These are phyloP conservation scores for Heliangelus exortis DNA, from an alignment of 2,797 vertebrate species.

Conservation along the genomic window DNA sequence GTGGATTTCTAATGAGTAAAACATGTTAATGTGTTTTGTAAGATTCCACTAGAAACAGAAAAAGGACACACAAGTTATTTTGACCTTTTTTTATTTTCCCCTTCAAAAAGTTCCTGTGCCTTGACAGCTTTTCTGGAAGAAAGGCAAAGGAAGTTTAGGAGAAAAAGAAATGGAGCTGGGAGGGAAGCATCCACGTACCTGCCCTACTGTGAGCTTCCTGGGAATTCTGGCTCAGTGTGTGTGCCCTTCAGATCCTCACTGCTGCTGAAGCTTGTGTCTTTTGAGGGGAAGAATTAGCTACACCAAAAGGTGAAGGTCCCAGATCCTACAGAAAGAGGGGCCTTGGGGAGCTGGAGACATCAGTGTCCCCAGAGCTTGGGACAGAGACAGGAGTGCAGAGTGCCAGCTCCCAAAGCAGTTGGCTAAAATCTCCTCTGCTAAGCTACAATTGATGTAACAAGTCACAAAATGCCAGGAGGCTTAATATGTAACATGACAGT, in stretches of 20 bases:
- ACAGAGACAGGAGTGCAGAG: neutral
- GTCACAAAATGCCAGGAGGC: neutral
- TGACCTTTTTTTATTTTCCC: neutral
- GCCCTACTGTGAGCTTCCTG: neutral
- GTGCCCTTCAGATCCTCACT: neutral
- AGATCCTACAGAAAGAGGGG: neutral
- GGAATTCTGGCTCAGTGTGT: neutral
- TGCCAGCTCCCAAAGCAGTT: neutral
- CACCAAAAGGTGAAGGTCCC: neutral
- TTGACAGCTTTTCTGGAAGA: neutral
- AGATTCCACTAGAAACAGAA: slow-evolving; percentile 12
- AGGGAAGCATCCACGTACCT: neutral
- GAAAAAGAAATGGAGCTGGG: neutral
- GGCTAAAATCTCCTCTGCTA: neutral
- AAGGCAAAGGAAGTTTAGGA: neutral
- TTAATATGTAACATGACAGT: neutral
- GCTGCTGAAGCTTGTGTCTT: neutral
- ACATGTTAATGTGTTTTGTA: slow-evolving; percentile 15
- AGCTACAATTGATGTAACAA: neutral
- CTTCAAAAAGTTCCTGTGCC: neutral
- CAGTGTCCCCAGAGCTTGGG: neutral
- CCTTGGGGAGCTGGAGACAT: neutral
- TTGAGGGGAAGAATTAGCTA: neutral
- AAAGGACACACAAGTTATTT: neutral
- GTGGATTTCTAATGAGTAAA: slow-evolving; percentile 46